These are phyloP conservation scores for Limnephilus rhombicus DNA, from an alignment of 2,888 invertebrate genomes.

Conservation along the genomic window DNA sequence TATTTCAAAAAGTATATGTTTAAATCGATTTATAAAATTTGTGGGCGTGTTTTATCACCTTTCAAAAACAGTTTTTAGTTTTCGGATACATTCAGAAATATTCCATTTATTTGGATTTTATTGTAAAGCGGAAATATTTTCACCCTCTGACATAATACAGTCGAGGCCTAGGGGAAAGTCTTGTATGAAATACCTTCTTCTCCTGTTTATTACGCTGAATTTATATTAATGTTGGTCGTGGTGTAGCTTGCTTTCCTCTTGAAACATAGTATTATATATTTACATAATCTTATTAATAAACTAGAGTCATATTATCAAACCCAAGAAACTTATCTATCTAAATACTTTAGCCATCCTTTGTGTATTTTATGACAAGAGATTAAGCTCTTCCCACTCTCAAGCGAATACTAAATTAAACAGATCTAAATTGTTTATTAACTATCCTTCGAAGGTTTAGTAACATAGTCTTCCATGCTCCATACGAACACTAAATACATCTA, in stretches of 20 bases:
- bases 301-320: background rate
- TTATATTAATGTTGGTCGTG: background rate
- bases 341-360: background rate
- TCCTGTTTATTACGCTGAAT: too few species aligned
- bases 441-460: background rate
- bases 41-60: too few species aligned
- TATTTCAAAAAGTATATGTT: too few species aligned
- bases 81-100: too few species aligned
- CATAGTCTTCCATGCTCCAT: background rate
- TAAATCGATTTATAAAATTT: too few species aligned
- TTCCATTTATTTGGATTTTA: too few species aligned
- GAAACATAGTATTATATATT: background rate
- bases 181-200: too few species aligned
- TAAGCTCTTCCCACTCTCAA: background rate
- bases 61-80: too few species aligned
- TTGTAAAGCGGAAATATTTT: too few species aligned
- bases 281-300: background rate
- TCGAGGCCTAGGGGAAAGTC: too few species aligned
- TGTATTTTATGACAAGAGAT: background rate
- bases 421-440: background rate
- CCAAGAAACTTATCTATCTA: background rate
- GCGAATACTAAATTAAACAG: background rate
- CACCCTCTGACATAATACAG: too few species aligned
- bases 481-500: too few species aligned
- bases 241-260: background rate